Base-by-base conservation (phyloP, 2,113 vertebrate genomes). In the Pyrgilauda ruficollis region DNA sequence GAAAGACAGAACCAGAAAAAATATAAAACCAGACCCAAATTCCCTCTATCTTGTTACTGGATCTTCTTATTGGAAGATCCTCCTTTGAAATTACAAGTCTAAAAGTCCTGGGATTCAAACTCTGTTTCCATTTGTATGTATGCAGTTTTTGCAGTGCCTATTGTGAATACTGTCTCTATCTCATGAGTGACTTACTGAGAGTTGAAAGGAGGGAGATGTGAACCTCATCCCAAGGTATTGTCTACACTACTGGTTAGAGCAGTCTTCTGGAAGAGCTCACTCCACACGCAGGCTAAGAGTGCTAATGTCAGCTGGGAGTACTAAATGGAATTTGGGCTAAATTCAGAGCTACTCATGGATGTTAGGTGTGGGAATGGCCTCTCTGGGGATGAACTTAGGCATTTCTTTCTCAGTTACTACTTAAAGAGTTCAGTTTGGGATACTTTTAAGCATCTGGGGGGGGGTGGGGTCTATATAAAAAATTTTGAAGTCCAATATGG, bases 291-390 rank as follows among this genome's bases (percentile, higher is more conserved):
- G 64, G 62, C 39, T 86, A 70, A 77, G 33, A 58, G 30, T n/a
- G 28, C 46, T 67, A 63, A 43, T 77, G 76, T 92, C 93, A 94
- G 11, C 83, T 90, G 61, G 80, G 80, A 90, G 41, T 59, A 59
- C 72, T 92, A 84, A 93, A 90, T 75, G 47, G 76, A 81, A 78
- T 90, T 86, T 77, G 76, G 58, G 63, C 67, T 93, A 52, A 84
- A 90, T 70, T 86, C 93, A 55, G n/a, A 74, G 43, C 63, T 92
- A 28, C 44, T 90, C 24, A 1, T 77, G 85, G 78, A 35, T 90
- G 31, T 28, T 90, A 49, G 22, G 17, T 82, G 44, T 59, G 63
- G 55, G 50, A 86, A 94, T 78, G 61, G 35, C 55, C 80, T 89
- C 89, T 74, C 33, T 49, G 52, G 39, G 64, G 35, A 70, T 86